Percentiles rank a stretch among this genome's conserved stretches.
Conservation (phyloP, 2,888 invertebrate species). For the Drosophila macrothrix region DNA sequence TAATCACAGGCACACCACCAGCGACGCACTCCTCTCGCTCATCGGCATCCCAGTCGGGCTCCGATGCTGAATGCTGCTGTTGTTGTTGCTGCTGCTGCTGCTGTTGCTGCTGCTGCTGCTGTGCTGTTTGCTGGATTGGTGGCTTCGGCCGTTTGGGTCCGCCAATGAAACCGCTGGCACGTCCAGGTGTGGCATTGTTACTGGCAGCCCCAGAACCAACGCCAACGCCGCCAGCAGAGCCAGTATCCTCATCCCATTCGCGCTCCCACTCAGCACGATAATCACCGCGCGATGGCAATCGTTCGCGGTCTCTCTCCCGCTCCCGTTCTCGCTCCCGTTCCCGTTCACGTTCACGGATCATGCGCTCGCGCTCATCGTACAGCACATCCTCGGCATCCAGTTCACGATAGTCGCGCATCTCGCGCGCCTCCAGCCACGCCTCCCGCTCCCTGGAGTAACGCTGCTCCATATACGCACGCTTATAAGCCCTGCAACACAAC, state of each 20-base stretch:
- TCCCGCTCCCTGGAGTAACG: constrained; percentile 79
- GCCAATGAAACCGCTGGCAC: constrained; percentile 77
- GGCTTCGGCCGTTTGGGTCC: constrained; percentile 76
- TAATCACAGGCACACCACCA: constrained; percentile 36
- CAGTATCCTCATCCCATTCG: constrained; percentile 75
- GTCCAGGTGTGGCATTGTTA: constrained; percentile 63
- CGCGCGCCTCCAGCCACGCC: constrained; percentile 76
- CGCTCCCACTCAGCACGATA: constrained; percentile 82
- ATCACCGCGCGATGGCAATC: constrained; percentile 74
- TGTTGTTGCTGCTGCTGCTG: neutral
- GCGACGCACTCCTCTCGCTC: constrained; percentile 69
- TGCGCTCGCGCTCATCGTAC: constrained; percentile 79
- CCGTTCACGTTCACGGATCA: constrained; percentile 67
- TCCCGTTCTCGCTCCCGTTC: constrained; percentile 73
- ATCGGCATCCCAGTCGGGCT: constrained; percentile 84
- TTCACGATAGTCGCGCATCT: constrained; percentile 73
- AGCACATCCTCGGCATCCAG: constrained; percentile 68
- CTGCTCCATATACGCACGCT: constrained; percentile 81
- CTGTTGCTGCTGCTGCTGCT: constrained; percentile 25
- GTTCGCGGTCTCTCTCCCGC: constrained; percentile 68
- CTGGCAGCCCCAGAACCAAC: constrained; percentile 32
- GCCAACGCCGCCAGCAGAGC: constrained; percentile 24
- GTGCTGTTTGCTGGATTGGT: constrained; percentile 22
- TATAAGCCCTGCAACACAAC: constrained; percentile 71
- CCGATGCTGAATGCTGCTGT: constrained; percentile 76